Evolutionary conservation across 1,140 invertebrate species (phyloP), one percentile per base, ranked within the genome.

Genomic region (Plectrocnemia conspersa): DNA sequence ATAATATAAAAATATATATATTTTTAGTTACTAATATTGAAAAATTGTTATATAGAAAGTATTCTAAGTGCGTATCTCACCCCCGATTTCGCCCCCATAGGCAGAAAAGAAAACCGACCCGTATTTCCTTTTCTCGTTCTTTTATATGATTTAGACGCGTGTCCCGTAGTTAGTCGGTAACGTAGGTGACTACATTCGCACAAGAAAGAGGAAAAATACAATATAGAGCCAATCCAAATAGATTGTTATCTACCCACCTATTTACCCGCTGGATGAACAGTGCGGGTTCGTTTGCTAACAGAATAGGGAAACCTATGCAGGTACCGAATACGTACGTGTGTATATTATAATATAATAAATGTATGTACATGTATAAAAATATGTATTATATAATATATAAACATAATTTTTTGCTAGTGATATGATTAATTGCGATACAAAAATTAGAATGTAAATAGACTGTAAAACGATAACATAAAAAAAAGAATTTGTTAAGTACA

Each of bases 161-260:
- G 42, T 22, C 25, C 63, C 65, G 67, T 71, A 73, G 72, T 74
- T 75, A 75, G 68, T 65, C 65, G 65, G 68, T 64, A 66, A 64
- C 58, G 65, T 64, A 53, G 56, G 56, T 58, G 56, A 53, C 50
- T 48, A 49, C 19, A 58, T 45, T 53, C 44, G 35, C 49, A 54
- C 45, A 59, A 66, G n/a, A 67, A 66, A 66, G 68, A 68, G 71
- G 72, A 56, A 72, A 74, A 74, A 62, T 74, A 71, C 74, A 71
- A 74, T 75, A 75, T 73, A 72, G 71, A 71, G 67, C 69, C 73
- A 76, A 76, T 74, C 68, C 72, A 71, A 73, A 73, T 70, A 72
- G 72, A 76, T 76, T 69, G 72, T 74, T 74, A 76, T 76, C 73
- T 69, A 70, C 71, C 70, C 72, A 71, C 71, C 69, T 74, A 72